phyloP scores from a whole-genome alignment of 2,113 vertebrate genomes.

The Beaufortia kweichowensis region DNA sequence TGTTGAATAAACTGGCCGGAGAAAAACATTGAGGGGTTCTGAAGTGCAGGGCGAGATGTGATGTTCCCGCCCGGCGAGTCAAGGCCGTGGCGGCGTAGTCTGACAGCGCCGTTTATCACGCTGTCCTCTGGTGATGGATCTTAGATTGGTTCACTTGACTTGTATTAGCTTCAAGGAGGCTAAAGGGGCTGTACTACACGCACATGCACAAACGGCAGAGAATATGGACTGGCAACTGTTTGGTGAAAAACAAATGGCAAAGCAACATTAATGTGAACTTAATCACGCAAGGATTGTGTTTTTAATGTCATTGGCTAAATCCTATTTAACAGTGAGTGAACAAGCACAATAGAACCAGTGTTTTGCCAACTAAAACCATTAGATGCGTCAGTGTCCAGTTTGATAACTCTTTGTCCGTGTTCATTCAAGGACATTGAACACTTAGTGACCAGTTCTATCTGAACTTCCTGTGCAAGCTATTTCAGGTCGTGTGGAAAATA shows the following conservation, averaged over 20 bases:
- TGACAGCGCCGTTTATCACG: slow-evolving; percentile 75
- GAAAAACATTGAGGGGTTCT: slow-evolving; percentile 10
- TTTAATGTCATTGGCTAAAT: slow-evolving; percentile 13
- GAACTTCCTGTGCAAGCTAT: slow-evolving; percentile 58
- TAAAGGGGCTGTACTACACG: slow-evolving; percentile 59
- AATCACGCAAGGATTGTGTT: background rate
- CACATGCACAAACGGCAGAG: slow-evolving; percentile 9
- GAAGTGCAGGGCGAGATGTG: slow-evolving; percentile 20
- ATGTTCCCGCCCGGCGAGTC: slow-evolving; percentile 57
- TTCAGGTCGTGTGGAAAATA: slow-evolving; percentile 50
- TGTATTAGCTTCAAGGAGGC: slow-evolving; percentile 60
- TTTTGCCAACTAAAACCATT: slow-evolving; percentile 9
- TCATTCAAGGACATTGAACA: slow-evolving; percentile 64
- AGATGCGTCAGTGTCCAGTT: slow-evolving; percentile 11
- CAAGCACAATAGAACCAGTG: background rate
- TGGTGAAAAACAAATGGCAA: too few species aligned
- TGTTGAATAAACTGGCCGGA: background rate
- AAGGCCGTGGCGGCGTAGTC: slow-evolving; percentile 66
- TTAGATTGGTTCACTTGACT: slow-evolving; percentile 62
- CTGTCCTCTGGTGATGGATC: slow-evolving; percentile 69
- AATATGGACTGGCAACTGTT: slow-evolving; percentile 24
- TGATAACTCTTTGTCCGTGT: slow-evolving; percentile 56
- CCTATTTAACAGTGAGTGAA: slow-evolving; percentile 19
- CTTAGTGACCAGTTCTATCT: slow-evolving; percentile 58
- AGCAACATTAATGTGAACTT: background rate